Evolutionary conservation across 2,797 vertebrate species (phyloP).

Genomic region (Xiphorhynchus erythropygius): DNA sequence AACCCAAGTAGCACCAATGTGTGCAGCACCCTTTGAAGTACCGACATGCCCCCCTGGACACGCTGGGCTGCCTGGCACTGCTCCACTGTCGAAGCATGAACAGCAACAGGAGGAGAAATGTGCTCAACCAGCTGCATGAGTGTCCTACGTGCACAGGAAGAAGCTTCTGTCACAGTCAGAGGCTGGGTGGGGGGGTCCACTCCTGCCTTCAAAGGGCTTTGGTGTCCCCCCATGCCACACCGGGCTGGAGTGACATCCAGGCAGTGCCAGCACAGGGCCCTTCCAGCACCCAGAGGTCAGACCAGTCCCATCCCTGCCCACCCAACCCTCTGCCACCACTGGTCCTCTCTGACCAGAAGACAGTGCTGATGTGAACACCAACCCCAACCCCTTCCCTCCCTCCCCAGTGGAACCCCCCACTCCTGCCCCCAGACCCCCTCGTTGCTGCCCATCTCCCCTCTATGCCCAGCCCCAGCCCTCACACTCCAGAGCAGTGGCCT

Average conservation of each 20-base stretch:
- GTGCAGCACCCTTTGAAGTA: background rate
- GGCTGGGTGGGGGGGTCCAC: accelerated
- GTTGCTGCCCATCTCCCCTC: accelerated
- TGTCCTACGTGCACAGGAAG: accelerated
- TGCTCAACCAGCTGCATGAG: background rate
- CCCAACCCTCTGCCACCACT: background rate
- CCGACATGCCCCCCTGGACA: accelerated
- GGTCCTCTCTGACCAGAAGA: accelerated
- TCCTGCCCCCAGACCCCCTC: background rate
- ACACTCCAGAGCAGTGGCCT: accelerated
- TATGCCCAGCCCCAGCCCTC: accelerated
- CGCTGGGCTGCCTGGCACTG: accelerated
- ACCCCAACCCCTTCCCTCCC: accelerated
- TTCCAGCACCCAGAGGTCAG: background rate
- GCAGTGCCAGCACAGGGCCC: background rate
- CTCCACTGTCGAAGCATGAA: accelerated
- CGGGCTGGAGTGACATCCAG: background rate
- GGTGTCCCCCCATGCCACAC: accelerated
- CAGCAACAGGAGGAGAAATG: background rate
- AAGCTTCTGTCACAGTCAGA: background rate
- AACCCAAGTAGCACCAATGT: accelerated
- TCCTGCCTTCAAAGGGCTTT: background rate
- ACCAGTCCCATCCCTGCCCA: background rate
- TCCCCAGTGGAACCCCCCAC: accelerated
- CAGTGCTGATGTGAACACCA: background rate